Evolutionary conservation across 2,797 vertebrate species (phyloP), one percentile per base, ranked within the genome.

Genomic region (Psittacula derbiana): DNA sequence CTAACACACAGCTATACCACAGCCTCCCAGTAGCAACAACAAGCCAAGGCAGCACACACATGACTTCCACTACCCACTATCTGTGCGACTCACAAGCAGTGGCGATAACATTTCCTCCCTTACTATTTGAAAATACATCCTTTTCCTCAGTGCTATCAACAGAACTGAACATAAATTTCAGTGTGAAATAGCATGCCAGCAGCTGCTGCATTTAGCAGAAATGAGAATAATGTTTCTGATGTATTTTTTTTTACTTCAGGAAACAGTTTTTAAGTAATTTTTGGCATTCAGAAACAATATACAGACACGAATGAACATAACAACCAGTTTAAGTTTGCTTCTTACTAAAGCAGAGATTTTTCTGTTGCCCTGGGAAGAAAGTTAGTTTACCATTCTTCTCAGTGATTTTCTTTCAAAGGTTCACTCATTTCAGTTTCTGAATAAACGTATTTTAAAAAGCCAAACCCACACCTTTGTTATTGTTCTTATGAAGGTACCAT

Each of bases 11-110:
- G 52, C 76, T 84, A 40, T 88, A 79, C 83, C 83, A 53, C 92
- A 95, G 94, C 64, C 74, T 95, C 82, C 76, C 88, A 82, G 74
- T 27, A 80, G 62, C 70, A 92, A 73, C 61, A 86, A 80, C 33
- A 57, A 90, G 85, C 50, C 92, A 84, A 93, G 80, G 30, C 83
- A 92, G 64, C 2, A 5, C 31, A 73, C 62, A 47, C 25, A 57
- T 36, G 83, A 9, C 55, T 93, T 90, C 73, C 55, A 72, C 71
- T 80, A 93, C 81, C 76, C 76, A 60, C 84, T 72, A 14, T 30
- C 50, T 65, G 21, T 73, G 41, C 0, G 0, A 58, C 44, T 71
- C 60, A 73, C 49, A 88, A 93, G 87, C 38, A 66, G 80, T 10
- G 71, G 31, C 67, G 74, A 52, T 72, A 81, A 61, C 30, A 28